Percentiles rank a stretch among this genome's conserved stretches.
Evolutionary conservation across 2,113 vertebrate species (phyloP).

Genomic region (Nycticorax nycticorax): DNA sequence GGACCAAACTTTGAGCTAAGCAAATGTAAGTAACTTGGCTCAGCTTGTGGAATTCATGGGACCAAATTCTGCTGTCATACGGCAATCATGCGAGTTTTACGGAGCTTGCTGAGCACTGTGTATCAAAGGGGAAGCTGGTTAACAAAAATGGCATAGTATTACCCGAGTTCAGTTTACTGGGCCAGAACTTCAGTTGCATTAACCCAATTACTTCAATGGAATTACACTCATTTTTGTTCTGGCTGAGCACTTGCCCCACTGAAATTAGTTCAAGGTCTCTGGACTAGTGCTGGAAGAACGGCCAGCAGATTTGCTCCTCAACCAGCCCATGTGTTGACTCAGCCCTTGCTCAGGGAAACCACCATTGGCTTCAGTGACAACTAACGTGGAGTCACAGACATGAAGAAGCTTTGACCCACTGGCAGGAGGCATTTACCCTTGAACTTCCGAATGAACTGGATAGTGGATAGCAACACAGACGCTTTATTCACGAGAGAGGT

Average conservation of each 20-base stretch:
- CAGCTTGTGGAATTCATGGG: not conserved
- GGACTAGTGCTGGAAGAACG: not conserved
- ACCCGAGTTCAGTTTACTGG: not conserved
- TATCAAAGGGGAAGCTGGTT: not conserved
- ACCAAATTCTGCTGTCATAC: not conserved
- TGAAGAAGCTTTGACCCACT: not conserved
- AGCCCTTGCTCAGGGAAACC: constrained; percentile 44
- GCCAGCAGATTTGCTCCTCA: not conserved
- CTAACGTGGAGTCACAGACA: not conserved
- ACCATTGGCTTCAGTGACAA: not conserved
- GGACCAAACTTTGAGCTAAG: not conserved
- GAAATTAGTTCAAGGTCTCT: not conserved
- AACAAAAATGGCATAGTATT: not conserved
- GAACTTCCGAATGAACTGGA: not conserved
- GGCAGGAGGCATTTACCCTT: constrained; percentile 5
- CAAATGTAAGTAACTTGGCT: not conserved
- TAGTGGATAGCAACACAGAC: not conserved
- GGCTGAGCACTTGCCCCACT: not conserved
- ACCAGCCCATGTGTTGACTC: not conserved
- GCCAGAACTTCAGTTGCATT: not conserved
- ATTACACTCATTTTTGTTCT: not conserved
- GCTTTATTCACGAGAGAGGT: not conserved
- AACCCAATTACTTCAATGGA: not conserved
- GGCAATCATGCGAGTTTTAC: not conserved
- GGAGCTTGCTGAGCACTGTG: not conserved